Percentiles rank a stretch among this genome's conserved stretches.
Evolutionary conservation across 2,113 vertebrate species (phyloP).

Genomic region (Phalacrocorax brasilianus): DNA sequence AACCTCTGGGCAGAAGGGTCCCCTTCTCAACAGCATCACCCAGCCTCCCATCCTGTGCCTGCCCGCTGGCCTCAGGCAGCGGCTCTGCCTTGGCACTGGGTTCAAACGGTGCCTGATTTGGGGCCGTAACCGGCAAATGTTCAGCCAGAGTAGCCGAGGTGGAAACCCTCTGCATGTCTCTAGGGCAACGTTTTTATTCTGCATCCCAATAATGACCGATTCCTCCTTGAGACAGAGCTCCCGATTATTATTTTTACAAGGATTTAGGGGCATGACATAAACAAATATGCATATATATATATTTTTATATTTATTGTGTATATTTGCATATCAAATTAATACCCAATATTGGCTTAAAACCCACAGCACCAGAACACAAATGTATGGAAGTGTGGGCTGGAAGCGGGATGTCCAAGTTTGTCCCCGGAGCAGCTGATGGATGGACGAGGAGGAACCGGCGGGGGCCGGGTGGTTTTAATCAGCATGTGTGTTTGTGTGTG

Average conservation of each 20-base stretch:
- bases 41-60: not conserved
- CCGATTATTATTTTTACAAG: not conserved
- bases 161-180: not conserved
- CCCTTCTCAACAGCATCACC: not conserved
- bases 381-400: not conserved
- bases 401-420: slow-evolving; percentile 1
- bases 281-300: not conserved
- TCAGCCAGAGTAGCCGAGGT: not conserved
- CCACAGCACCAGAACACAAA: not conserved
- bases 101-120: not conserved
- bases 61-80: not conserved
- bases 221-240: not conserved
- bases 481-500: not conserved
- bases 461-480: slow-evolving; percentile 8
- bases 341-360: not conserved
- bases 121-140: not conserved
- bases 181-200: not conserved
- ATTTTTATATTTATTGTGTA: not conserved
- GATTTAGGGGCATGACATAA: not conserved
- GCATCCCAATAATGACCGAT: not conserved
- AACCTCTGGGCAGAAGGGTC: not conserved
- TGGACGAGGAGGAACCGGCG: not conserved
- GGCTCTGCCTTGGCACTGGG: not conserved
- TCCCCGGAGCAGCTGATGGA: not conserved
- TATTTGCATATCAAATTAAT: not conserved